A percentile compares a stretch with the other conserved stretches of the same genome.
Conservation (phyloP, 2,888 invertebrate genomes). For the Tachina grossa region DNA sequence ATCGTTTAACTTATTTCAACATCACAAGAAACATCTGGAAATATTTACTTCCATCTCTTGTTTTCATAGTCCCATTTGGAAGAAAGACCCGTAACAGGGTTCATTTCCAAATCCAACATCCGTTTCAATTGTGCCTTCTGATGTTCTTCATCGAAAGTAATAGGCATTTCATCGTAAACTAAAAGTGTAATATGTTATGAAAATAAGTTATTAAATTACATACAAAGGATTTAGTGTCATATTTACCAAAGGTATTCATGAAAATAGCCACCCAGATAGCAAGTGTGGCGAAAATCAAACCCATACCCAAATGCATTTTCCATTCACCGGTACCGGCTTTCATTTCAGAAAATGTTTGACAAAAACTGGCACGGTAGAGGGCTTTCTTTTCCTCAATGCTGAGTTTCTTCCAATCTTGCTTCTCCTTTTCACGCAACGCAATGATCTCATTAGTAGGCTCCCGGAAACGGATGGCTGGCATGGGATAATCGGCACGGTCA, state of each 20-base stretch:
- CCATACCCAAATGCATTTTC: constrained; percentile 85
- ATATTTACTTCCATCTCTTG: constrained; percentile 90
- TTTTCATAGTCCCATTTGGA: constrained; percentile 97
- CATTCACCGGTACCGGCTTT: constrained; percentile 82
- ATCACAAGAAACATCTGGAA: not conserved
- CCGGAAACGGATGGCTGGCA: constrained; percentile 94
- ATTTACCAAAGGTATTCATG: constrained; percentile 80
- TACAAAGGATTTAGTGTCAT: not conserved
- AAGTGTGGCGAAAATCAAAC: constrained; percentile 74
- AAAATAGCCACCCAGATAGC: constrained; percentile 79
- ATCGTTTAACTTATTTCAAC: constrained; percentile 18
- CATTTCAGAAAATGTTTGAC: constrained; percentile 97
- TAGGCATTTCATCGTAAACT: constrained; percentile 87
- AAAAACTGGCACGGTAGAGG: constrained; percentile 95
- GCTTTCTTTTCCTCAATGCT: constrained; percentile 96
- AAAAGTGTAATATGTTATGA: not conserved
- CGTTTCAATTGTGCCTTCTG: constrained; percentile 91
- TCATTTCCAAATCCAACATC: constrained; percentile 90
- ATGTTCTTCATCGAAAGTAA: constrained; percentile 88
- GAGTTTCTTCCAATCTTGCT: constrained; percentile 97
- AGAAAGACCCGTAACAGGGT: constrained; percentile 91
- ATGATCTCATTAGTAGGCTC: constrained; percentile 89
- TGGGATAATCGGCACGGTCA: constrained; percentile 92
- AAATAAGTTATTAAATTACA: not conserved
- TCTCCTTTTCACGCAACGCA: constrained; percentile 94